Conservation (phyloP, 2,888 invertebrate species). For the Yponomeuta malinellus region DNA sequence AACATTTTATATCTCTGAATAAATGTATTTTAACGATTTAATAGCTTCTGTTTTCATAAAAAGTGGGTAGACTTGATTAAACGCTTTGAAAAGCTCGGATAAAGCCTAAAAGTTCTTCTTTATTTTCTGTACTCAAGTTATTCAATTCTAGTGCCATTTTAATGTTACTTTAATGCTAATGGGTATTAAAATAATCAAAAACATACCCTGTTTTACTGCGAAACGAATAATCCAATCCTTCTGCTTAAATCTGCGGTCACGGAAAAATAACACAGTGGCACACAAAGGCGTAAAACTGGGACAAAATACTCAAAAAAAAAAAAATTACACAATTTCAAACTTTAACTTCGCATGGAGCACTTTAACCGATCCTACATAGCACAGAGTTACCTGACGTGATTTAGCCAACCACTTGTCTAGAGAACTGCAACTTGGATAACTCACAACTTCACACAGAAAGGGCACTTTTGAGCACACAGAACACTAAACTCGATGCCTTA, state of each 20-base stretch:
- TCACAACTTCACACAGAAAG: conserved; percentile 34
- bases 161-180: neutral
- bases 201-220: conserved; percentile 13
- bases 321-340: conserved; percentile 58
- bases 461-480: conserved; percentile 41
- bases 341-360: conserved; percentile 63
- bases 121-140: too few species aligned
- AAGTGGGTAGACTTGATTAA: neutral
- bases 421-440: conserved; percentile 12
- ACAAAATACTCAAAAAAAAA: conserved; percentile 28
- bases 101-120: neutral
- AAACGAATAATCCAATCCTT: conserved; percentile 13
- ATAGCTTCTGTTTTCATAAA: neutral
- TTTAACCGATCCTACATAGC: conserved; percentile 63
- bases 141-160: neutral
- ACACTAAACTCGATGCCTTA: conserved; percentile 38
- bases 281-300: conserved; percentile 45
- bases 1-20: too few species aligned
- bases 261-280: conserved; percentile 36
- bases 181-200: neutral
- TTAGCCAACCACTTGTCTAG: conserved; percentile 45
- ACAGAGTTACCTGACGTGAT: conserved; percentile 63
- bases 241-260: neutral
- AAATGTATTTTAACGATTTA: neutral
- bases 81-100: neutral